phyloP scores from a whole-genome alignment of 2,113 vertebrate genomes.

The Stegostoma tigrinum region DNA sequence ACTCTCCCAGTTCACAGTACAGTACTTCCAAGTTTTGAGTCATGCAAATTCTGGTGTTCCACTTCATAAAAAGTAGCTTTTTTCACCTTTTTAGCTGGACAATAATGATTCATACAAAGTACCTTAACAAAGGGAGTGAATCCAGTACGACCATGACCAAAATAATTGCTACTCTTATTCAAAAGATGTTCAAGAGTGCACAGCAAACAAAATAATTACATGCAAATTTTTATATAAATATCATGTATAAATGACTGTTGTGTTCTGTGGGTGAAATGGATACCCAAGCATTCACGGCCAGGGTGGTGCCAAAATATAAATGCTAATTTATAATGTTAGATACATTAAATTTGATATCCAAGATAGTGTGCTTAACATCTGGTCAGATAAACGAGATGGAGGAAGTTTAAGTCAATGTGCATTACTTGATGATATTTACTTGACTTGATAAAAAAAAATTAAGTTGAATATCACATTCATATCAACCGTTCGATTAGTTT shows the following conservation, averaged over 20 bases:
- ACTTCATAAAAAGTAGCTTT: neutral
- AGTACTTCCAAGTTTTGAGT: neutral
- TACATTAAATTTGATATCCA: neutral
- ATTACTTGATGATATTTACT: neutral
- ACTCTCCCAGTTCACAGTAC: neutral
- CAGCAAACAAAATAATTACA: neutral
- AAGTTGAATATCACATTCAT: neutral
- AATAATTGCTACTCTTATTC: neutral
- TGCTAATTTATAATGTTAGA: neutral
- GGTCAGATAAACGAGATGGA: neutral
- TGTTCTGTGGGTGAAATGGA: neutral
- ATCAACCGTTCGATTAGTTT: neutral
- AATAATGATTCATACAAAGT: neutral
- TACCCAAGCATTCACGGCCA: neutral
- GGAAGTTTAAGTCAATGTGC: no score
- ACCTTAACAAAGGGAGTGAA: neutral
- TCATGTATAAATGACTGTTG: neutral
- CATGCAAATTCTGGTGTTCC: neutral
- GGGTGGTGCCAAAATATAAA: neutral
- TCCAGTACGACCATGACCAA: neutral
- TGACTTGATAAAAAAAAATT: neutral
- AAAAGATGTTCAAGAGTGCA: neutral
- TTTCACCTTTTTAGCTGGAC: neutral
- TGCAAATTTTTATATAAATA: neutral
- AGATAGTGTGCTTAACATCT: neutral